These are phyloP conservation scores for Glossophaga mutica DNA, from an alignment of 2,797 vertebrate genomes.

Conservation along the genomic window DNA sequence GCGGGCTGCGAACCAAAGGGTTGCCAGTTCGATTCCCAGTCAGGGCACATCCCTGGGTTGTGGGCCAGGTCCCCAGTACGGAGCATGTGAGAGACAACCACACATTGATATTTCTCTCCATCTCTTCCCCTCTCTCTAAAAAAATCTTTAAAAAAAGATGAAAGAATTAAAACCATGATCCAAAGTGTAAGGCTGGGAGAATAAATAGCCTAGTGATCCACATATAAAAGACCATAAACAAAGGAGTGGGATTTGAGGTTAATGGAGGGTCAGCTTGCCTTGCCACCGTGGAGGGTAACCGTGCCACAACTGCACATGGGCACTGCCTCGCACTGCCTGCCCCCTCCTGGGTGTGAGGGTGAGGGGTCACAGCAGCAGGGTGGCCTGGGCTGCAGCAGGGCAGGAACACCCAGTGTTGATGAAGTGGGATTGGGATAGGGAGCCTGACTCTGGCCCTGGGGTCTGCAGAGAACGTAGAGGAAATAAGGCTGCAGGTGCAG, in stretches of 20 bases:
- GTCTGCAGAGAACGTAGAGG: background rate
- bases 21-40: too few relatives aligned
- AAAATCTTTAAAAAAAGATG: too few relatives aligned
- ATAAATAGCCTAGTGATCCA: slow-evolving; percentile 48
- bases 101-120: too few relatives aligned
- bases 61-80: too few relatives aligned
- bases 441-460: background rate
- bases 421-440: background rate
- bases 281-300: background rate
- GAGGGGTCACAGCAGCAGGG: background rate
- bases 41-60: too few relatives aligned
- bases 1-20: too few relatives aligned
- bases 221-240: background rate
- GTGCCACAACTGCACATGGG: background rate
- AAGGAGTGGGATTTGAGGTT: background rate
- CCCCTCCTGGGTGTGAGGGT: rapidly evolving
- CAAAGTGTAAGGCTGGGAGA: background rate
- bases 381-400: background rate
- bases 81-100: too few relatives aligned
- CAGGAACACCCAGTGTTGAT: background rate
- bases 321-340: rapidly evolving
- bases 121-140: too few relatives aligned
- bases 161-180: background rate
- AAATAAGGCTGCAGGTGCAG: background rate
- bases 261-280: background rate